Evolutionary conservation across 2,113 vertebrate genomes (phyloP), one percentile per base, ranked within the genome.

Genomic region (Meriones unguiculatus): DNA sequence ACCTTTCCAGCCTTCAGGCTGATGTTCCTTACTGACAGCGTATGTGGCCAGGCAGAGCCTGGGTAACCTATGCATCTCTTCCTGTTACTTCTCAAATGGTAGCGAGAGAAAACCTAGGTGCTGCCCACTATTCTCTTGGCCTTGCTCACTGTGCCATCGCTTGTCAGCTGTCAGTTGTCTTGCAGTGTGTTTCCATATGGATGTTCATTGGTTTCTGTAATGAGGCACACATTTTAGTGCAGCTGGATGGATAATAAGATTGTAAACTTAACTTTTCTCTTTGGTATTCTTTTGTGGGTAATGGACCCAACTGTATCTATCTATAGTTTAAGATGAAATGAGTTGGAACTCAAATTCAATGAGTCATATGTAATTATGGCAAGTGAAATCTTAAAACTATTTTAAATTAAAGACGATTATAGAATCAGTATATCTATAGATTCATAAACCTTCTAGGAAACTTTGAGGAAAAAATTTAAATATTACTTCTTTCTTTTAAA

Each of bases 301-400:
- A 85, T 15, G 69, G 78, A 95, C 25, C 38, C 32, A 73, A 80
- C 8, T 57, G 0, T n/a, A 28, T 82, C 50, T 28, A 82, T 64
- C 59, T 67, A 14, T 46, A 78, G 5, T 18, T 76, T 86, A 90
- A 64, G 22, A 87, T 87, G 57, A 73, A 94, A 17, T 59, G 67
- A 1, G 50, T 35, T 90, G 28, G 18, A 76, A 35, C 86, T 92
- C n/a, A 93, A 84, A 84, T 88, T 77, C 70, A 95, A 18, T 41
- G 65, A 92, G 76, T 65, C 11, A 70, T 85, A 75, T 76, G n/a
- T 14, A 65, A 90, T 84, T 90, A 67, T n/a, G 81, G 9, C 52
- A 92, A 77, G 24, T 73, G 81, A 14, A 87, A 52, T 81, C 30
- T 84, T 85, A 97, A 84, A 73, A 46, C 28, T 84, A 32, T 14